These are phyloP conservation scores for Teleopsis dalmanni DNA, from an alignment of 1,140 invertebrate genomes.

Conservation along the genomic window DNA sequence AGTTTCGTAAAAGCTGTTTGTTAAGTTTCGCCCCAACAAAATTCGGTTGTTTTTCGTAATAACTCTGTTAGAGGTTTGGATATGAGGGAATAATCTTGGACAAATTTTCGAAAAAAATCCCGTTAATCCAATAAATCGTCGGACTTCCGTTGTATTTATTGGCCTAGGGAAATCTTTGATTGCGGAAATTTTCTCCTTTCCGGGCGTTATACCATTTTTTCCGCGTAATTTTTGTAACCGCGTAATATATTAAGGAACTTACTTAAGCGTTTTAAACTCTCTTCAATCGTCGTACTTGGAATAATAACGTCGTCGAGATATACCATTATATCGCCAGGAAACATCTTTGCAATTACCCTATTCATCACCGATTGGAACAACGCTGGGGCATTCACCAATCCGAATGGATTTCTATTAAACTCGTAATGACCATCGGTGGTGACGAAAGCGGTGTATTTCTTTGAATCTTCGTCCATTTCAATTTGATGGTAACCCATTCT, in stretches of 20 bases:
- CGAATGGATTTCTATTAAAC: constrained; percentile 24
- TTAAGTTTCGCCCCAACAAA: no score
- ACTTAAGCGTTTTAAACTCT: neutral
- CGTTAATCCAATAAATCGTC: constrained; percentile 23
- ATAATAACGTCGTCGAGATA: constrained; percentile 30
- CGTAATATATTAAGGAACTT: neutral
- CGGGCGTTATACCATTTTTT: constrained; percentile 21
- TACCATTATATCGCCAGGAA: constrained; percentile 7
- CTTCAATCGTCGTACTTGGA: constrained; percentile 5
- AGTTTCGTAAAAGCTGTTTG: no score
- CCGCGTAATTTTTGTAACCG: constrained; percentile 17
- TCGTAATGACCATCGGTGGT: constrained; percentile 26
- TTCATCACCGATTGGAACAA: constrained; percentile 45
- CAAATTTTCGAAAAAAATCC: constrained; percentile 13
- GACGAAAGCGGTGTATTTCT: constrained; percentile 43
- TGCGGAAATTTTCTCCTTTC: constrained; percentile 22
- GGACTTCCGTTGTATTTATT: constrained; percentile 18
- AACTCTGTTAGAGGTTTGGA: neutral
- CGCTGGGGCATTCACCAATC: constrained; percentile 23
- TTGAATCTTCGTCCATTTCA: constrained; percentile 27
- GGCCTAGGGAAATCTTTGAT: constrained; percentile 26
- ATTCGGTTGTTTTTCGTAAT: neutral
- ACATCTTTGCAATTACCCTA: neutral
- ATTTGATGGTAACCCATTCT: constrained; percentile 48
- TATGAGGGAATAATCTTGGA: neutral